Evolutionary conservation across 2,113 vertebrate genomes (phyloP).

Genomic region (Trematomus loennbergii): DNA sequence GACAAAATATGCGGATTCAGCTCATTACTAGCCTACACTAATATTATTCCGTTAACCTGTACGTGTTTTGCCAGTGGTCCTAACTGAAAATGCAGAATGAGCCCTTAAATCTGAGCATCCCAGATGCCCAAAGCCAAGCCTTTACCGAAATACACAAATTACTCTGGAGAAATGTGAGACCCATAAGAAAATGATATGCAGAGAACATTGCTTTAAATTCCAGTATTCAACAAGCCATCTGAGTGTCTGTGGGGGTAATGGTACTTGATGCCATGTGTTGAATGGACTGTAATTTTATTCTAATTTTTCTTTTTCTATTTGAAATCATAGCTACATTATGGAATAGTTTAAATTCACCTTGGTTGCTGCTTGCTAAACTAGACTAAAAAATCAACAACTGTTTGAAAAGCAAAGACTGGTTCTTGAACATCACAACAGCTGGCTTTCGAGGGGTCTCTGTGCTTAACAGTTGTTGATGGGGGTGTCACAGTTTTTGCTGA

Average conservation of each 20-base stretch:
- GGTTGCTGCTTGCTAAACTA: neutral
- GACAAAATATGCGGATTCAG: conserved; percentile 72
- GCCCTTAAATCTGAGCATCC: conserved; percentile 49
- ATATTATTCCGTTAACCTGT: conserved; percentile 76
- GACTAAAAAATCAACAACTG: neutral
- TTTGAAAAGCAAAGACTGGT: neutral
- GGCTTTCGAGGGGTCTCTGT: neutral
- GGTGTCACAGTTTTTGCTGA: conserved; percentile 9
- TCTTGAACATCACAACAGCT: neutral
- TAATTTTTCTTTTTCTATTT: neutral
- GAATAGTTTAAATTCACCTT: neutral
- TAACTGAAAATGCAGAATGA: conserved; percentile 78
- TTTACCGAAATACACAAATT: conserved; percentile 41
- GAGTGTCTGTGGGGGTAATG: neutral
- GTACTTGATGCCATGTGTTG: neutral
- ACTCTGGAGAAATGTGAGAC: conserved; percentile 35
- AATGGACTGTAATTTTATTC: neutral
- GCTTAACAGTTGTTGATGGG: conserved; percentile 6
- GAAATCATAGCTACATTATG: neutral
- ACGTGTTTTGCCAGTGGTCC: conserved; percentile 70
- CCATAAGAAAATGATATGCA: conserved; percentile 21
- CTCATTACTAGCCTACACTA: conserved; percentile 66
- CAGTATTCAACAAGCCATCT: neutral
- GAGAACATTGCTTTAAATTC: conserved; percentile 23
- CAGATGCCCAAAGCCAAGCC: conserved; percentile 49